phyloP scores from a whole-genome alignment of 2,888 invertebrate species.

The Homarus gammarus region DNA sequence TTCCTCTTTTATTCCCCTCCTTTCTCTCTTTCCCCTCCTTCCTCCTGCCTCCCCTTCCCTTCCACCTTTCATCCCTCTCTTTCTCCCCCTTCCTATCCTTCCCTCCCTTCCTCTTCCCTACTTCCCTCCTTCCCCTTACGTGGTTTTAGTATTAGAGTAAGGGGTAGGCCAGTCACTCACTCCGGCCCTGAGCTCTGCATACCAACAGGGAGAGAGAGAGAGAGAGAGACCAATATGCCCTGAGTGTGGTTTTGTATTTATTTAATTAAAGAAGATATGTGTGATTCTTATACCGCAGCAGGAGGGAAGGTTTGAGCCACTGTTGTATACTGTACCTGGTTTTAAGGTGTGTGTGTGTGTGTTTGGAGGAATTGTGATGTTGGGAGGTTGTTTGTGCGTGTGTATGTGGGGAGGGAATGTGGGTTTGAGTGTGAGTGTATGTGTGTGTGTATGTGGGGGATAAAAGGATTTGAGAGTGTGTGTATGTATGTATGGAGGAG shows the following conservation, averaged over 20 bases:
- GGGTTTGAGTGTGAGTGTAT: conserved; percentile 14
- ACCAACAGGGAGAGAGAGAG: not conserved
- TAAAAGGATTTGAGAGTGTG: too few species aligned
- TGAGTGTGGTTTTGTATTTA: not conserved
- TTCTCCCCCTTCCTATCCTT: not conserved
- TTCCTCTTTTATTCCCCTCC: not conserved
- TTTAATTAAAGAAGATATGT: not conserved
- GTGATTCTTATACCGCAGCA: too few species aligned
- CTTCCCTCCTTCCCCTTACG: too few species aligned
- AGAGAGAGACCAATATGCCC: not conserved
- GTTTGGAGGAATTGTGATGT: too few species aligned
- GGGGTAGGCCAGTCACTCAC: too few species aligned
- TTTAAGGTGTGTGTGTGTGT: too few species aligned
- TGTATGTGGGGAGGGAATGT: not conserved
- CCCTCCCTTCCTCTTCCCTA: not conserved
- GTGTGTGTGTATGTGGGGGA: not conserved
- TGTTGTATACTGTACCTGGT: too few species aligned
- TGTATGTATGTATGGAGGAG: too few species aligned
- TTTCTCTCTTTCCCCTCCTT: not conserved
- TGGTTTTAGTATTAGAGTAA: too few species aligned
- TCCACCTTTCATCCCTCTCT: not conserved
- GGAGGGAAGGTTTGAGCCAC: too few species aligned
- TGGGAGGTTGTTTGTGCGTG: too few species aligned
- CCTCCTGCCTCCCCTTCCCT: too few species aligned
- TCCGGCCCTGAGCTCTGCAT: not conserved